A percentile compares a stretch with the other conserved stretches of the same genome.
phyloP scores from a whole-genome alignment of 2,888 invertebrate genomes.

The Hirudinaria manillensis region DNA sequence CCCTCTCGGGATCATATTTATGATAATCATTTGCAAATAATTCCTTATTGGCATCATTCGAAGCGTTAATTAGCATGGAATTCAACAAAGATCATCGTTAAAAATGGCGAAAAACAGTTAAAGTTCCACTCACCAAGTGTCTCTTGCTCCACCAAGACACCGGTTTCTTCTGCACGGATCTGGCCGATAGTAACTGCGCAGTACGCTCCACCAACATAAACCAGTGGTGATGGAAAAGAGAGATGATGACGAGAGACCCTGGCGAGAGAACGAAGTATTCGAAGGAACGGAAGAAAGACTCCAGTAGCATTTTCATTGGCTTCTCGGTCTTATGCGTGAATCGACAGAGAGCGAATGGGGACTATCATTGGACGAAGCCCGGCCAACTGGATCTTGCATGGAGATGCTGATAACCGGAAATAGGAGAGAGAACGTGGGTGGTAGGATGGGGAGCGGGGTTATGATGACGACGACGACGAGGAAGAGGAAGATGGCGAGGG shows the following conservation, averaged over 20 bases:
- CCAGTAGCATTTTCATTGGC: constrained; percentile 1
- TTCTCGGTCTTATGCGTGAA: not conserved
- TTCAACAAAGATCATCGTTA: too few species aligned
- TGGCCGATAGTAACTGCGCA: too few species aligned
- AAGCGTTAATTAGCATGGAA: too few species aligned
- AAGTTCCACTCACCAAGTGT: too few species aligned
- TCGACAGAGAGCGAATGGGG: not conserved
- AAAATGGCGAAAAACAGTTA: too few species aligned
- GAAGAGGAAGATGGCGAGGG: not conserved
- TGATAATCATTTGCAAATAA: too few species aligned
- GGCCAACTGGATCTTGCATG: not conserved
- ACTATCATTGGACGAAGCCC: constrained; percentile 1
- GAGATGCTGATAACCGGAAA: constrained; percentile 4
- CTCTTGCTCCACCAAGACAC: too few species aligned
- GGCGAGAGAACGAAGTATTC: not conserved
- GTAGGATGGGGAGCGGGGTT: not conserved
- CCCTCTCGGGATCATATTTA: too few species aligned
- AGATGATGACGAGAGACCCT: not conserved
- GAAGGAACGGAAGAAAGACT: constrained; percentile 1
- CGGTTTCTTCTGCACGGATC: too few species aligned
- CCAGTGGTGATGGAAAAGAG: not conserved
- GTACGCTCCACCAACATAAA: too few species aligned
- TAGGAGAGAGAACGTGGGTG: constrained; percentile 6
- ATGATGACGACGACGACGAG: constrained; percentile 8
- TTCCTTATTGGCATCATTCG: too few species aligned